phyloP scores from a whole-genome alignment of 2,797 vertebrate genomes.

The Siniperca scherzeri region DNA sequence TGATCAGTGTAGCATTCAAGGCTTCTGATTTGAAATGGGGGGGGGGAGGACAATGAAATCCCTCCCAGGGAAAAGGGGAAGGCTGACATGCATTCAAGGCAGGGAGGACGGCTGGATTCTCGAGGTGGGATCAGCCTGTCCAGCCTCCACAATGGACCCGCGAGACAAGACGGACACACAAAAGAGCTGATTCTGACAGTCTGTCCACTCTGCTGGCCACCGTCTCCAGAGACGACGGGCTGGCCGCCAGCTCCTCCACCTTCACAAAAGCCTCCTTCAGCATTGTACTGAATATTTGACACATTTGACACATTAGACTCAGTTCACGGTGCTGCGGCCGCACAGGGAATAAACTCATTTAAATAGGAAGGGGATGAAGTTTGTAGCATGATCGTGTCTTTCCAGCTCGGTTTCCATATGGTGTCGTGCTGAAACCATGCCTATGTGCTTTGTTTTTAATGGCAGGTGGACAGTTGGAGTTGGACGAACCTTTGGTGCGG shows the following conservation, averaged over 20 bases:
- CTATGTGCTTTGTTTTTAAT: neutral
- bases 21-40: constrained; percentile 63
- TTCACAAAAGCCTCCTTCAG: constrained; percentile 76
- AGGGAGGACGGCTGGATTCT: constrained; percentile 65
- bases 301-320: constrained; percentile 70
- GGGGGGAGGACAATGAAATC: constrained; percentile 61
- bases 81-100: constrained; percentile 76
- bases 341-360: constrained; percentile 58
- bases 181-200: constrained; percentile 79
- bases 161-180: constrained; percentile 75
- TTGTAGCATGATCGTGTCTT: constrained; percentile 3
- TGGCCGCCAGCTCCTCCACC: constrained; percentile 60
- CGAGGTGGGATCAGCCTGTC: constrained; percentile 72
- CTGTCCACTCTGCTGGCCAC: constrained; percentile 60
- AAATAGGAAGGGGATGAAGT: constrained; percentile 28
- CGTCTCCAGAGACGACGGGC: constrained; percentile 73
- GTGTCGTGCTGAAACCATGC: neutral
- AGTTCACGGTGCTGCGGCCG: constrained; percentile 52
- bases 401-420: neutral
- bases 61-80: constrained; percentile 50
- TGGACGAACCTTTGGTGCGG: neutral
- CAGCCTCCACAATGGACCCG: constrained; percentile 78
- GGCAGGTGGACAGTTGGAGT: neutral
- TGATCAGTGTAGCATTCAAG: constrained; percentile 84
- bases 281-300: constrained; percentile 69